A percentile compares a stretch with the other conserved stretches of the same genome.
These are phyloP conservation scores for Bombus waltoni DNA, from an alignment of 1,140 invertebrate species.

Conservation along the genomic window DNA sequence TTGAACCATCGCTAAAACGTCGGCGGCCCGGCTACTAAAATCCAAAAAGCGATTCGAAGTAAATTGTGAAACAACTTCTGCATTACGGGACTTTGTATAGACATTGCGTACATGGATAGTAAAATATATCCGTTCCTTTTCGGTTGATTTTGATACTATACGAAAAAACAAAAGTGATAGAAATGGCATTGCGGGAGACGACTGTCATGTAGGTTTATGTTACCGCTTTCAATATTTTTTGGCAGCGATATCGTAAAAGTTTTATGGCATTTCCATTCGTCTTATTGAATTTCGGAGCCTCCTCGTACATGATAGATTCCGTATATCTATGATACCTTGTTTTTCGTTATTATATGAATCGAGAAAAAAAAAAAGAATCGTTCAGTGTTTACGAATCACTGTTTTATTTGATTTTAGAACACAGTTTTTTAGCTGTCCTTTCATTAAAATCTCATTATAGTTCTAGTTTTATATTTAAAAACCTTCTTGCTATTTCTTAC, in stretches of 20 bases:
- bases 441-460: background rate
- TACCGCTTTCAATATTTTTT: background rate
- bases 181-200: background rate
- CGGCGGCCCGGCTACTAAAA: background rate
- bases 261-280: background rate
- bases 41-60: background rate
- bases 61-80: slow-evolving; percentile 18
- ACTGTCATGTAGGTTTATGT: background rate
- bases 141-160: background rate
- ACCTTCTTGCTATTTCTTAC: no score
- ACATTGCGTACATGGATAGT: background rate
- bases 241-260: background rate
- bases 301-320: background rate
- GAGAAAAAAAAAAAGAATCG: background rate
- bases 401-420: background rate
- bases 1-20: background rate
- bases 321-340: no score
- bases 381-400: background rate
- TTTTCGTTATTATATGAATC: background rate
- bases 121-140: background rate
- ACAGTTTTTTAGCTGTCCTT: background rate
- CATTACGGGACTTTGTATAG: background rate
- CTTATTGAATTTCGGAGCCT: slow-evolving; percentile 4
- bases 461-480: no score
- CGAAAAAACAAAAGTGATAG: background rate